These are phyloP conservation scores for Pristis pectinata DNA, from an alignment of 2,797 vertebrate genomes.

Conservation along the genomic window DNA sequence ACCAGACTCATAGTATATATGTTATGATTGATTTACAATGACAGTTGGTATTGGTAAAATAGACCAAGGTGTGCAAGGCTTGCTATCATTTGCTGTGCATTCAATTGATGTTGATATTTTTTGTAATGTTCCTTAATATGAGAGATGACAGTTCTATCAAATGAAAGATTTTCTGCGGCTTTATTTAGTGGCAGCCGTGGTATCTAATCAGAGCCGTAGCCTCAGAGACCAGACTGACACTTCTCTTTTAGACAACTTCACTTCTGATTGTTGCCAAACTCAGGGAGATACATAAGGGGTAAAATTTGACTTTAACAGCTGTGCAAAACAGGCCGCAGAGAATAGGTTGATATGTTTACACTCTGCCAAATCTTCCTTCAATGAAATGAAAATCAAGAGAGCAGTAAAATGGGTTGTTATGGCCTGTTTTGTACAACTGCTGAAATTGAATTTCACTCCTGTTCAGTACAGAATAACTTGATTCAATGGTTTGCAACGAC, in stretches of 20 bases:
- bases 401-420: neutral
- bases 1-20: neutral
- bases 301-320: neutral
- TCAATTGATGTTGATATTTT: conserved; percentile 30
- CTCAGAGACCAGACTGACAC: neutral
- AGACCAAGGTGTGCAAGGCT: conserved; percentile 18
- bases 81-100: neutral
- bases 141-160: conserved; percentile 17
- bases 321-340: neutral
- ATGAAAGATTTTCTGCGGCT: neutral
- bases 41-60: neutral
- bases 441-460: conserved; percentile 2
- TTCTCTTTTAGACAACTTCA: conserved; percentile 1
- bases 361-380: neutral
- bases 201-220: neutral
- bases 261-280: neutral
- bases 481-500: neutral
- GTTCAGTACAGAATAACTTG: neutral
- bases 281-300: neutral
- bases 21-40: conserved; percentile 23
- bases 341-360: neutral
- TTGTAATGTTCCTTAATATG: conserved; percentile 14
- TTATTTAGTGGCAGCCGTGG: neutral
- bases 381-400: neutral
- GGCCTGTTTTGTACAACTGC: neutral